phyloP scores from a whole-genome alignment of 2,888 invertebrate genomes.

The Noctua pronuba region DNA sequence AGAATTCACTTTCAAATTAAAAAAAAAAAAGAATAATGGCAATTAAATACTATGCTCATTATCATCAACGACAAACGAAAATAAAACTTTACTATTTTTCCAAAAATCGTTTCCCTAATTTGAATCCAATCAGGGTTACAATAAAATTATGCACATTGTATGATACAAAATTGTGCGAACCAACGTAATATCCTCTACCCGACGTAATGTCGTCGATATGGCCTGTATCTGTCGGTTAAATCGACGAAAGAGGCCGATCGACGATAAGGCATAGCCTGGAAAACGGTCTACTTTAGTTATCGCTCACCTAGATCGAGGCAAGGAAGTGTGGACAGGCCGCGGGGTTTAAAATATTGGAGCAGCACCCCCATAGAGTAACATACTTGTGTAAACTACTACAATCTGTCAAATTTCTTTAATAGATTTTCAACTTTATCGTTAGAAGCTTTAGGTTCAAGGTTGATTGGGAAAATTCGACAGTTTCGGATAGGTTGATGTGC shows the following conservation, averaged over 20 bases:
- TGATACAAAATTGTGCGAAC: conserved; percentile 36
- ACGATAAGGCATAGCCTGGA: conserved; percentile 72
- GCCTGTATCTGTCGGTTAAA: conserved; percentile 39
- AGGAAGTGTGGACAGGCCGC: conserved; percentile 21
- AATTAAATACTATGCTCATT: neutral
- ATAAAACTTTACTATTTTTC: neutral
- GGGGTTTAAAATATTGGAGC: conserved; percentile 18
- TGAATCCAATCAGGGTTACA: neutral
- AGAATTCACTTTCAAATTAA: too few species aligned
- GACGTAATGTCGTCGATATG: conserved; percentile 12
- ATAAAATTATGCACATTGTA: conserved; percentile 42
- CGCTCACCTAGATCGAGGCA: conserved; percentile 62
- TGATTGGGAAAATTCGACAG: too few species aligned
- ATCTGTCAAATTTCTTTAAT: too few species aligned
- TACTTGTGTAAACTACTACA: too few species aligned
- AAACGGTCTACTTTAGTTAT: conserved; percentile 58
- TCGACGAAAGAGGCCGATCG: conserved; percentile 71
- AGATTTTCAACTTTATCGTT: too few species aligned
- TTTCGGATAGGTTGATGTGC: too few species aligned
- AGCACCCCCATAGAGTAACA: neutral
- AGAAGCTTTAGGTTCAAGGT: too few species aligned
- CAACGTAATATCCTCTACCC: neutral
- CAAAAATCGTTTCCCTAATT: conserved; percentile 8
- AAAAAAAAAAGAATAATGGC: too few species aligned
- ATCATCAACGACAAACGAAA: neutral